Evolutionary conservation across 1,140 invertebrate species (phyloP).

Genomic region (Halictus rubicundus): DNA sequence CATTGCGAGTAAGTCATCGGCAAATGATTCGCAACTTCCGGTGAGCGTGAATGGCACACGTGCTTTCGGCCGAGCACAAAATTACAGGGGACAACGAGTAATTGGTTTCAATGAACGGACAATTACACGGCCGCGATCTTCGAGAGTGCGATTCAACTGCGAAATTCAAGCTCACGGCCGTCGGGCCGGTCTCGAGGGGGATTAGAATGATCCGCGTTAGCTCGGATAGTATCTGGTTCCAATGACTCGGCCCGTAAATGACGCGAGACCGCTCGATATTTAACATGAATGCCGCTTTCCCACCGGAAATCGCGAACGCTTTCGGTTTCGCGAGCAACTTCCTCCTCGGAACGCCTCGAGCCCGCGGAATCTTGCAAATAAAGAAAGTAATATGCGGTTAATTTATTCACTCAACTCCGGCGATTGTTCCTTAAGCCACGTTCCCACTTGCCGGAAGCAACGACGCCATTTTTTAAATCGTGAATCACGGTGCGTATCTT

Average conservation of each 20-base stretch:
- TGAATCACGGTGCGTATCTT: no score
- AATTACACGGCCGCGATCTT: neutral
- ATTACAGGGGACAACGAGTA: neutral
- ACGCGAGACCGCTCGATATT: slow-evolving; percentile 47
- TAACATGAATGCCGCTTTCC: slow-evolving; percentile 50
- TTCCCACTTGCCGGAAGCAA: neutral
- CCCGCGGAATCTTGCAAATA: neutral
- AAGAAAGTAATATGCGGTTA: neutral
- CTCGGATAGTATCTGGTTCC: slow-evolving; percentile 32
- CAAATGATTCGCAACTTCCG: no score
- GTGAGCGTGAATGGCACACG: no score
- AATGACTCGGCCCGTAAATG: slow-evolving; percentile 39
- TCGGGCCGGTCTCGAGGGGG: neutral
- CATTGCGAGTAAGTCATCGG: no score
- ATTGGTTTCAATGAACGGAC: neutral
- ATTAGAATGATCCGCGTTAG: slow-evolving; percentile 13
- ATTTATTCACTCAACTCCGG: neutral
- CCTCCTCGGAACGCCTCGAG: slow-evolving; percentile 25
- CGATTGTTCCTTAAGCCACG: neutral
- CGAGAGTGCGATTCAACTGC: neutral
- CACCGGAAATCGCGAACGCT: slow-evolving; percentile 43
- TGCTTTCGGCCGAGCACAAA: neutral
- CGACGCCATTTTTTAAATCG: neutral
- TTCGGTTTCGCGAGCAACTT: slow-evolving; percentile 44
- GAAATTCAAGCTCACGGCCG: slow-evolving; percentile 42